These are phyloP conservation scores for Pipistrellus nathusii DNA, from an alignment of 2,797 vertebrate species.

Conservation along the genomic window DNA sequence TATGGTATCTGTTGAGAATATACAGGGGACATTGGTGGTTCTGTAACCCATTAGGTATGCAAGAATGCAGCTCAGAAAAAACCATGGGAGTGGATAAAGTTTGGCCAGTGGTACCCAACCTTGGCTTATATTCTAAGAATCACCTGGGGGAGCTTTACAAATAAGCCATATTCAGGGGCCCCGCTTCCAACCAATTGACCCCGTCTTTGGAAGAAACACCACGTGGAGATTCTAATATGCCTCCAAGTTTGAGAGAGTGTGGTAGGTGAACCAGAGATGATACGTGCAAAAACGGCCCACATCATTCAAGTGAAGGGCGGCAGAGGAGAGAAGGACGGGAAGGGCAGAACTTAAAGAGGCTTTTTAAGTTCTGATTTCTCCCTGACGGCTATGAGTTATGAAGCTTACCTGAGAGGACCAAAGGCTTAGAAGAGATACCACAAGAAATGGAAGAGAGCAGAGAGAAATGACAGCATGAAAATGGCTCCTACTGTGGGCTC, in stretches of 20 bases:
- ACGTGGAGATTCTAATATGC: background rate
- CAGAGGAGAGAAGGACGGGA: background rate
- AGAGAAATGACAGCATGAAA: background rate
- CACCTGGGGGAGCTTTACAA: background rate
- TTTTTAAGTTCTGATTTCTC: background rate
- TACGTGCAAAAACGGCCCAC: background rate
- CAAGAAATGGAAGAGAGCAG: background rate
- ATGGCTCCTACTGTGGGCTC: background rate
- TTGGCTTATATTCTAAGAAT: conserved; percentile 33
- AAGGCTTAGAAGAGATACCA: background rate
- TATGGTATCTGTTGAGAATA: background rate
- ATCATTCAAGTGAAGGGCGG: background rate
- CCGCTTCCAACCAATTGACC: background rate
- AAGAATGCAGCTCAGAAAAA: background rate
- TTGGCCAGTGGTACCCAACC: background rate
- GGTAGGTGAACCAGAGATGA: background rate
- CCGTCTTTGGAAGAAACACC: background rate
- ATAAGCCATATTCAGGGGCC: background rate
- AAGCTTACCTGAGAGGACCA: background rate
- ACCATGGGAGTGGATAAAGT: background rate
- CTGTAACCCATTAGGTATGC: background rate
- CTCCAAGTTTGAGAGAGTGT: background rate
- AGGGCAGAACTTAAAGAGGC: background rate
- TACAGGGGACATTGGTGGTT: background rate
- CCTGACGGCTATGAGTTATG: background rate